These are phyloP conservation scores for Petrocephalus schoutedeni DNA, from an alignment of 2,797 vertebrate genomes.

Conservation along the genomic window DNA sequence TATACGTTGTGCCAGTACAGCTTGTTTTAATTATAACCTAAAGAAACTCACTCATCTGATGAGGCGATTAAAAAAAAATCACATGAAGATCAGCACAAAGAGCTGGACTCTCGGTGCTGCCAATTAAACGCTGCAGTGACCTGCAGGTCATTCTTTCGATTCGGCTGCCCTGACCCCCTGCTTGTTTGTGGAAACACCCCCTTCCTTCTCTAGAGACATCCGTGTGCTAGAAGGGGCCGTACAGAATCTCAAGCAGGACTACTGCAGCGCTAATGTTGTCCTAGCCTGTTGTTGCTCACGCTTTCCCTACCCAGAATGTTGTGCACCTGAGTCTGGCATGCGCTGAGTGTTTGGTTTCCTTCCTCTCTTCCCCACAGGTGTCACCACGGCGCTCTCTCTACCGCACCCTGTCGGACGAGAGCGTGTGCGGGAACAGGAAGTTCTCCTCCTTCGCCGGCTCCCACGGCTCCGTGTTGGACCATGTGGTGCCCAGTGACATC, in stretches of 20 bases:
- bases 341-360: conserved; percentile 6
- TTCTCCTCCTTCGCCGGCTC: conserved; percentile 83
- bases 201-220: background rate
- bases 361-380: conserved; percentile 56
- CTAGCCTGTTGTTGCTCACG: background rate
- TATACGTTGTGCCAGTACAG: background rate
- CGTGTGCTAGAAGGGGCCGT: background rate
- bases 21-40: background rate
- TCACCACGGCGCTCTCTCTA: conserved; percentile 80
- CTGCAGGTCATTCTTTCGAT: background rate
- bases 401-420: conserved; percentile 90
- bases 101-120: background rate
- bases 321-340: background rate
- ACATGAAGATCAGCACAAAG: background rate
- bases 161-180: background rate
- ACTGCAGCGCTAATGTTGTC: background rate
- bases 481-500: conserved; percentile 87
- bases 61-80: background rate
- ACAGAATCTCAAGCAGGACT: background rate
- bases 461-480: conserved; percentile 85
- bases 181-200: background rate
- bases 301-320: background rate
- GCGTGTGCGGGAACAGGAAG: conserved; percentile 83
- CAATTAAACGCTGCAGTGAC: background rate
- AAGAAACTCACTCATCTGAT: background rate